Evolutionary conservation across 2,888 invertebrate genomes (phyloP), one percentile per base, ranked within the genome.

Genomic region (Lathronympha strigana): DNA sequence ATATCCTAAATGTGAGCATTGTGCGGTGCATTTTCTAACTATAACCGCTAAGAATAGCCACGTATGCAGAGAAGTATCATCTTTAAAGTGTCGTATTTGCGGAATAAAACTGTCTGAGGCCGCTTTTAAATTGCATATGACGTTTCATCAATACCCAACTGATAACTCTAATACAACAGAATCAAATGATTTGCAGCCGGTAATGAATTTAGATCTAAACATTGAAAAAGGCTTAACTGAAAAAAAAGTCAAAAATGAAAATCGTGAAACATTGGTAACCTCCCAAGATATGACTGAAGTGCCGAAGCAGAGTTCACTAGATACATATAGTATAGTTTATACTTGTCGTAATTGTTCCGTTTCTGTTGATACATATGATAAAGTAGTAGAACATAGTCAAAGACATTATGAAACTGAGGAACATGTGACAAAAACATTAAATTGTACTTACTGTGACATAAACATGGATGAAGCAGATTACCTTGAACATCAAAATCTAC

Each of bases 301-400:
- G 23, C 11, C 57, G 6, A 9, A 25, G 17, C 28, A 19, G 6
- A 5, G 13, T 31, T 25, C 25, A 8, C 19, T 23, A 45, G 25
- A 45, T 15, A 21, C 63, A 9, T 61, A 45, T 51, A 58, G 61
- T 63, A 55, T 74, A 51, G 57, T 80, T 23, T 88, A 79, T 68
- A 75, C 69, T 33, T 89, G 89, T 72, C 76, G 76, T 67, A 77
- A 72, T 70, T 89, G 88, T 72, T 67, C 71, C 43, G 54, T 81
- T 63, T 73, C 79, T 66, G 67, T 87, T 49, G 74, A 79, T 68
- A 71, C 72, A 11, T 90, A 87, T 69, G 87, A 88, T 69, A 77
- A 78, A 72, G 83, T 81, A 31, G 73, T 89, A 38, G 77, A 82
- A 67, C 90, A 90, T 76, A 86, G 87, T 69, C 88, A 87, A 57